Evolutionary conservation across 2,797 vertebrate species (phyloP).

Genomic region (Otus scops): DNA sequence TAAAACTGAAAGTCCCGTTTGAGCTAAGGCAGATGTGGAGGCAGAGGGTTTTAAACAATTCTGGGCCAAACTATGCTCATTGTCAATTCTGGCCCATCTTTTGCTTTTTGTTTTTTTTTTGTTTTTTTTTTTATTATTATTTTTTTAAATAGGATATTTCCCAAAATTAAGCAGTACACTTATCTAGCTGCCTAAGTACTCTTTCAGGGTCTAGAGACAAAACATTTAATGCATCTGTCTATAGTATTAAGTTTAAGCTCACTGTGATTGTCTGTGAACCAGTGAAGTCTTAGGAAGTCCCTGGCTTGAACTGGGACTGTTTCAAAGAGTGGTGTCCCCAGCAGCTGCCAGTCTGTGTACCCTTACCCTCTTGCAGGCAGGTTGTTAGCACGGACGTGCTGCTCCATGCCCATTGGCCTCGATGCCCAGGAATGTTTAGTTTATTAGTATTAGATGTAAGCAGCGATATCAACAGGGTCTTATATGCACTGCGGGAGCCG

Average conservation of each 20-base stretch:
- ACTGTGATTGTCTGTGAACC: background rate
- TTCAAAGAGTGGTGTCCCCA: background rate
- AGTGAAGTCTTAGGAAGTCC: background rate
- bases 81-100: background rate
- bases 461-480: background rate
- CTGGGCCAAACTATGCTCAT: background rate
- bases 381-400: rapidly evolving
- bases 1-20: background rate
- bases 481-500: background rate
- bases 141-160: background rate
- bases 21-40: background rate
- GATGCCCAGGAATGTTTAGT: background rate
- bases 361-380: background rate
- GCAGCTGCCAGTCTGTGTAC: background rate
- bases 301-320: background rate
- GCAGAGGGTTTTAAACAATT: background rate
- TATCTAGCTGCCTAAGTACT: background rate
- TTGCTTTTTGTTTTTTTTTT: background rate
- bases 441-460: background rate
- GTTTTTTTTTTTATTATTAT: too few relatives aligned
- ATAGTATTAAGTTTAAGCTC: background rate
- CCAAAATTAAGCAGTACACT: background rate
- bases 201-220: background rate
- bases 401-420: background rate
- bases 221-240: background rate